A percentile compares a stretch with the other conserved stretches of the same genome.
These are phyloP conservation scores for Listronotus oregonensis DNA, from an alignment of 1,140 invertebrate species.

Conservation along the genomic window DNA sequence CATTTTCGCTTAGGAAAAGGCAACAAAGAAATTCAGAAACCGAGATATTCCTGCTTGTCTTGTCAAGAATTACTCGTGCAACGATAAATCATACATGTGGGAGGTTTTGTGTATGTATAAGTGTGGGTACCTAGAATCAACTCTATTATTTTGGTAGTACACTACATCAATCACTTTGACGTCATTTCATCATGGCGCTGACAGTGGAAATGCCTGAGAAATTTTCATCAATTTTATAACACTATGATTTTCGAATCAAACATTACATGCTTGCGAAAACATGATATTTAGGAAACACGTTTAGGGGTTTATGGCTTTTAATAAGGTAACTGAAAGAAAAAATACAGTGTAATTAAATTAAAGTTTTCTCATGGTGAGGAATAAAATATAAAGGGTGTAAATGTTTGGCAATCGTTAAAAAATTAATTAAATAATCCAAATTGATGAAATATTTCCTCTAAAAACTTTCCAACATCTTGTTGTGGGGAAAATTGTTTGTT, in stretches of 20 bases:
- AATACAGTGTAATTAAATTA: too few relatives aligned
- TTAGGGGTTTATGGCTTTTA: too few relatives aligned
- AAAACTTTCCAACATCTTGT: too few relatives aligned
- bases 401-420: too few relatives aligned
- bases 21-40: conserved; percentile 14
- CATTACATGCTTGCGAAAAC: too few relatives aligned
- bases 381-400: too few relatives aligned
- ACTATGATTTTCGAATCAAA: conserved; percentile 3
- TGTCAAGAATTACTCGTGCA: conserved; percentile 14
- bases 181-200: conserved; percentile 14
- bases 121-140: conserved; percentile 18
- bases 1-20: not conserved
- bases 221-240: conserved; percentile 20
- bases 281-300: too few relatives aligned
- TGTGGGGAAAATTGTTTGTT: too few relatives aligned
- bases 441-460: too few relatives aligned
- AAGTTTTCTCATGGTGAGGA: too few relatives aligned
- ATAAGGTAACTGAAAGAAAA: too few relatives aligned
- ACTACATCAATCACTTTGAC: conserved; percentile 23
- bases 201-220: conserved; percentile 16
- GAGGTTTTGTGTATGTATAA: conserved; percentile 9
- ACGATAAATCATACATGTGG: conserved; percentile 19
- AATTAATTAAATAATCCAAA: too few relatives aligned
- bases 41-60: conserved; percentile 13
- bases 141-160: conserved; percentile 20